Conservation (phyloP, 2,888 invertebrate genomes). For the Formica aserva region DNA sequence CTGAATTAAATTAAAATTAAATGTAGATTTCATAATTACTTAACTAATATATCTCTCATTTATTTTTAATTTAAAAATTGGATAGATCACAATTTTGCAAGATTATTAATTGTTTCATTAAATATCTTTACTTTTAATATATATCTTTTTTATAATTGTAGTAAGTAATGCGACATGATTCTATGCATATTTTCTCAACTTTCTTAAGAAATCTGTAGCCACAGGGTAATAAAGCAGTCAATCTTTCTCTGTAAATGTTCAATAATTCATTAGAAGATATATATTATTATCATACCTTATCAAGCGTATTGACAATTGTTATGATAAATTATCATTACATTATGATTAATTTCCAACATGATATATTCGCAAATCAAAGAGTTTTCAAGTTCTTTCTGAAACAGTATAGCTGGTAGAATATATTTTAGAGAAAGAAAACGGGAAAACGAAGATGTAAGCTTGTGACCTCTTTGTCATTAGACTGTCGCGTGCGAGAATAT, state of each 20-base stretch:
- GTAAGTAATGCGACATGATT: not conserved
- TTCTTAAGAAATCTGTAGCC: not conserved
- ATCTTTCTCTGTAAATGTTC: not conserved
- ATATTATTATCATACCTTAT: not conserved
- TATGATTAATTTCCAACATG: slow-evolving; percentile 26
- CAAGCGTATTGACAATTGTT: slow-evolving; percentile 20
- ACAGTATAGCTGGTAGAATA: not conserved
- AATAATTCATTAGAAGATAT: slow-evolving; percentile 14
- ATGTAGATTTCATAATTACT: not conserved
- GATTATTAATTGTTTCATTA: not conserved
- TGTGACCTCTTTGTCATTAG: not conserved
- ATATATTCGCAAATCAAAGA: slow-evolving; percentile 24
- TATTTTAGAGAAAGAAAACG: not conserved
- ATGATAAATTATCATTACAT: slow-evolving; percentile 22
- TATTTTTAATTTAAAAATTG: not conserved
- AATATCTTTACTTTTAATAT: not conserved
- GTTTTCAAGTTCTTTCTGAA: slow-evolving; percentile 11
- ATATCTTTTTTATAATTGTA: not conserved
- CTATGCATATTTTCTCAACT: not conserved
- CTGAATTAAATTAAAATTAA: not conserved
- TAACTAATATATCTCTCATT: not conserved
- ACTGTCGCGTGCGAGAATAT: not conserved
- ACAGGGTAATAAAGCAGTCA: not conserved
- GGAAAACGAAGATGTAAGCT: not conserved
- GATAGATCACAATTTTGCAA: not conserved